A percentile compares a stretch with the other conserved stretches of the same genome.
Conservation (phyloP, 1,140 invertebrate genomes). For the Ostrea denselamellosa region DNA sequence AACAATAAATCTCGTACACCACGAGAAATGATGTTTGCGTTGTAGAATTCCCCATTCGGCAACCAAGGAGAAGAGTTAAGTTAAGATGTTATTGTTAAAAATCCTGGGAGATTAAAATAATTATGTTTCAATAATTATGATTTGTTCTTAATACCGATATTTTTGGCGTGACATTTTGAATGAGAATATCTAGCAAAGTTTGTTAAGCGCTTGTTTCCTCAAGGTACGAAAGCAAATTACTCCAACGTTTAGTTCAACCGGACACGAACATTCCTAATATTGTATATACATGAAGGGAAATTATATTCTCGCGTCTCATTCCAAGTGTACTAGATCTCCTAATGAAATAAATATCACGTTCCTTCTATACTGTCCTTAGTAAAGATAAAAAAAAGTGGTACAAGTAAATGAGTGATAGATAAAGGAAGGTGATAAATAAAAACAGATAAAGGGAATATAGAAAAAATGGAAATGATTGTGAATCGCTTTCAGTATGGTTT, state of each 20-base stretch:
- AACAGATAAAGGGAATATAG: too few species aligned
- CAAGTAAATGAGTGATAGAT: too few species aligned
- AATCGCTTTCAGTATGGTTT: too few species aligned
- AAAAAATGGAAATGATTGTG: too few species aligned
- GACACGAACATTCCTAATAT: not conserved
- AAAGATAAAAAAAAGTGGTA: too few species aligned
- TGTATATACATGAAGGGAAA: too few species aligned
- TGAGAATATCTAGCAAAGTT: not conserved
- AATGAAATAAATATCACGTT: too few species aligned
- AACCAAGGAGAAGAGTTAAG: not conserved
- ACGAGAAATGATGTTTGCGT: constrained; percentile 7
- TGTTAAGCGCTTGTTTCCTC: not conserved
- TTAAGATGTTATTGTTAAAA: not conserved
- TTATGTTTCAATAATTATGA: not conserved
- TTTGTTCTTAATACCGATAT: not conserved
- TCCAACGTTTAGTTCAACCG: not conserved
- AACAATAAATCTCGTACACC: constrained; percentile 7
- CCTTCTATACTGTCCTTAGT: too few species aligned
- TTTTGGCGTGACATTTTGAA: constrained; percentile 4
- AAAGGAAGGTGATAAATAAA: too few species aligned
- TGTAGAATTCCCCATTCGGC: not conserved
- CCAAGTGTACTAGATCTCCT: too few species aligned
- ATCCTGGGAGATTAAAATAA: not conserved
- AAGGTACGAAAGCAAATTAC: not conserved
- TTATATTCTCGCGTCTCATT: too few species aligned